phyloP scores from a whole-genome alignment of 1,140 invertebrate genomes.

The Drosophila sechellia region DNA sequence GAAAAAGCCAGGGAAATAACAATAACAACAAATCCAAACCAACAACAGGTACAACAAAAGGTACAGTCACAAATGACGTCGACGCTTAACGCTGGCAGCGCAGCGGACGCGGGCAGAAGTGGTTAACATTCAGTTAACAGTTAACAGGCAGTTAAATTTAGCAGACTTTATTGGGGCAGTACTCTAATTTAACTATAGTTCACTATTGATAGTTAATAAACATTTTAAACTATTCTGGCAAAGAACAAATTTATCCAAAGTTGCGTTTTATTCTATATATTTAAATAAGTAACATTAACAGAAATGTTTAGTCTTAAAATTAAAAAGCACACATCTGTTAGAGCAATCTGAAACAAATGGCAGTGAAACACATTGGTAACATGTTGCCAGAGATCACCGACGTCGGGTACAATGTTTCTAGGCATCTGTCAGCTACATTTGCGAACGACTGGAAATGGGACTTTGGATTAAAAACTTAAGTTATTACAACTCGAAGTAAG shows the following conservation, averaged over 20 bases:
- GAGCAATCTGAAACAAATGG: neutral
- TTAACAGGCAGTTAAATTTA: constrained; percentile 6
- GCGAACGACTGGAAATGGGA: neutral
- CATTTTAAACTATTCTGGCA: no score
- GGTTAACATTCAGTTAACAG: constrained; percentile 7
- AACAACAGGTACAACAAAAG: constrained; percentile 78
- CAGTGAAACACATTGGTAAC: neutral
- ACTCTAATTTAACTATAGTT: neutral
- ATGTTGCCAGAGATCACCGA: constrained; percentile 4
- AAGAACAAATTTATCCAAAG: neutral
- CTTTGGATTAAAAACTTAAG: no score
- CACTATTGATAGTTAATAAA: no score
- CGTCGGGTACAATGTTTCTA: neutral
- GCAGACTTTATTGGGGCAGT: neutral
- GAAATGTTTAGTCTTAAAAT: no score
- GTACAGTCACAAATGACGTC: constrained; percentile 69
- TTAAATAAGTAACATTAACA: neutral
- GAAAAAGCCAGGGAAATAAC: constrained; percentile 60
- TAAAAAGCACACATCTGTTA: no score
- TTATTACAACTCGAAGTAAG: no score
- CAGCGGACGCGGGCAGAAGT: constrained; percentile 14
- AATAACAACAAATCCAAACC: constrained; percentile 45
- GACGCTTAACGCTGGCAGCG: constrained; percentile 15
- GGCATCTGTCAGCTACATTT: neutral
- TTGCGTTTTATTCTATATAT: no score